Evolutionary conservation across 2,888 invertebrate species (phyloP), one percentile per base, ranked within the genome.

Genomic region (Isoperla grammatica): DNA sequence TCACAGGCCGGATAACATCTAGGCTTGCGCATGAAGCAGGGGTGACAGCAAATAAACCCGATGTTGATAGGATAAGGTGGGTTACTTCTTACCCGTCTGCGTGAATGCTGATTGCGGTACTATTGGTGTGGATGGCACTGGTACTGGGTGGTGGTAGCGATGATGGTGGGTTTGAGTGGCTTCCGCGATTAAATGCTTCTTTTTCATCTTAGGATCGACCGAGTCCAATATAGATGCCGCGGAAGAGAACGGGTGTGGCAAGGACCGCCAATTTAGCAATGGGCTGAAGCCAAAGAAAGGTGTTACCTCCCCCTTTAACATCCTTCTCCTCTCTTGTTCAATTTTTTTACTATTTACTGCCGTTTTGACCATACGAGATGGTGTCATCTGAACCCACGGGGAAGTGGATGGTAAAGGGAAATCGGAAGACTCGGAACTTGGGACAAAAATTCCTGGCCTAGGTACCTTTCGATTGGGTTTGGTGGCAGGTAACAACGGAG

Each of bases 341-440:
- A 79, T 79, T 61, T 79, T 76, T 71, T 83, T 82, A 68, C 81
- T 82, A 69, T 82, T 81, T 45, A 81, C 82, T 46, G 83, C 83
- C 20, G 84, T 84, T 71, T 84, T 85, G 45, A 83, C 82, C 61
- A 84, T 74, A 68, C 78, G 78, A 65, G 82, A 82, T 11, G 83
- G 83, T 46, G 81, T 79, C 79, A 81, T 77, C 69, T 76, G 76
- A 66, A 64, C 57, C 50, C 57, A 48, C 35, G 56, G 29, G n/a
- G 61, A n/a, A 20, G 56, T 43, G 22, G 60, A 61, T 19, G 58
- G 53, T 63, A 40, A 67, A 65, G 35, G 67, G 60, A 61, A 70
- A 72, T 64, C 69, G 70, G 49, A 62, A 1, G 39, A 12, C 68
- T 60, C 61, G 67, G 57, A 64, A 63, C 65, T 65, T 50, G 71